Evolutionary conservation across 53 echinoderm and acorn worm genomes (phyloP).

Genomic region (Echinarachnius parma): DNA sequence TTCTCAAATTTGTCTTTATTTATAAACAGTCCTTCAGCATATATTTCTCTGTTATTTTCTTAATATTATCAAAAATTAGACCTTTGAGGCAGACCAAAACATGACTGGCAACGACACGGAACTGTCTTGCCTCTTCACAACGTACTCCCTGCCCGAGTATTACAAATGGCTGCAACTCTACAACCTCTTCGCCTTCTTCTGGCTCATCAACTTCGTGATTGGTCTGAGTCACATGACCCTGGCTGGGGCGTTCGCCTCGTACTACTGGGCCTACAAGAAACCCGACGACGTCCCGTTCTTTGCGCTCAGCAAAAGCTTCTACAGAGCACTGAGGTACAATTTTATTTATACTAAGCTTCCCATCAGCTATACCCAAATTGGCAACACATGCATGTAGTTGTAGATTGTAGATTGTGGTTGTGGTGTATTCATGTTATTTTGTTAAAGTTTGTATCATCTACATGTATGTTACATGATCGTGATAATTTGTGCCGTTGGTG

Average conservation of each 20-base stretch:
- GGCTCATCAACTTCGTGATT: slow-evolving; percentile 85
- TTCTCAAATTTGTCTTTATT: too few relatives aligned
- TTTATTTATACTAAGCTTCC: too few relatives aligned
- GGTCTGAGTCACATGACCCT: slow-evolving; percentile 85
- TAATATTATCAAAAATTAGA: too few relatives aligned
- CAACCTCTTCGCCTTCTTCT: slow-evolving; percentile 85
- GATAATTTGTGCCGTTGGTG: too few relatives aligned
- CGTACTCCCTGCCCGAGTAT: slow-evolving; percentile 70
- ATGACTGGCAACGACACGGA: slow-evolving; percentile 20
- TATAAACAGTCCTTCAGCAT: too few relatives aligned
- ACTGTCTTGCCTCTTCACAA: slow-evolving; percentile 69
- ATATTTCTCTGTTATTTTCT: too few relatives aligned
- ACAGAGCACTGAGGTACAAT: slow-evolving; percentile 62
- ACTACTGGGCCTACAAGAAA: slow-evolving; percentile 91
- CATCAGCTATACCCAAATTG: too few relatives aligned
- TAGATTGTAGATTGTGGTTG: too few relatives aligned
- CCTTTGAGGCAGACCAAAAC: slow-evolving; percentile 33
- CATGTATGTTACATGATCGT: too few relatives aligned
- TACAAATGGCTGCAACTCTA: slow-evolving; percentile 77
- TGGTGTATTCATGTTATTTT: too few relatives aligned
- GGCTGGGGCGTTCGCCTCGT: slow-evolving; percentile 89
- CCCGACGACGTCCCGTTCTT: slow-evolving; percentile 71
- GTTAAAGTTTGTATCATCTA: too few relatives aligned
- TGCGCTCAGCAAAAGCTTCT: slow-evolving; percentile 61
- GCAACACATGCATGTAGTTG: too few relatives aligned